phyloP scores from a whole-genome alignment of 2,797 vertebrate genomes.

The Molossus alvarezi region DNA sequence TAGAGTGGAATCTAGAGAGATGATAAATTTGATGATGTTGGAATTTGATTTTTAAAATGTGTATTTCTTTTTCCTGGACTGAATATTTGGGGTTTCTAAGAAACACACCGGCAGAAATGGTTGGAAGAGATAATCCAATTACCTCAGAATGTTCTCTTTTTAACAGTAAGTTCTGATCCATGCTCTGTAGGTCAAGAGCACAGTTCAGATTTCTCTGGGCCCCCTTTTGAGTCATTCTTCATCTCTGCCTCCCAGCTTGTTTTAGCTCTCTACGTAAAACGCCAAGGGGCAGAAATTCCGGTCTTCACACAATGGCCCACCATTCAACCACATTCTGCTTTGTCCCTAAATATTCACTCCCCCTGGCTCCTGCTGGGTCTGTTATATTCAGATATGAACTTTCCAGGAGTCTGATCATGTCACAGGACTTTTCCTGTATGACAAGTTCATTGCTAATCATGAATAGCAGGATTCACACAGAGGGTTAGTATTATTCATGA shows the following conservation, averaged over 20 bases:
- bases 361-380: constrained; percentile 63
- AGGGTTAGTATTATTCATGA: constrained; percentile 75
- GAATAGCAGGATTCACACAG: constrained; percentile 76
- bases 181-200: neutral
- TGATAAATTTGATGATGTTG: neutral
- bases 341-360: constrained; percentile 63
- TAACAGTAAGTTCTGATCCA: neutral
- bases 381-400: constrained; percentile 76
- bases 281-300: constrained; percentile 63
- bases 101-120: neutral
- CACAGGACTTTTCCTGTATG: constrained; percentile 72
- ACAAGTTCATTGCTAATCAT: constrained; percentile 55
- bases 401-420: constrained; percentile 74
- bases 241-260: constrained; percentile 42
- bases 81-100: constrained; percentile 44
- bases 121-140: constrained; percentile 28
- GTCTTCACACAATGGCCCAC: constrained; percentile 65
- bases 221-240: constrained; percentile 68
- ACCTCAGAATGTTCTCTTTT: neutral
- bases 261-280: neutral
- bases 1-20: neutral
- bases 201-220: constrained; percentile 21
- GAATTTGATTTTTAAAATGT: constrained; percentile 73
- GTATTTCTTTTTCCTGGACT: constrained; percentile 63
- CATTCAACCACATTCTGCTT: constrained; percentile 66